Evolutionary conservation across 2,113 vertebrate genomes (phyloP), one percentile per base, ranked within the genome.

Genomic region (Circaetus cinerascens): DNA sequence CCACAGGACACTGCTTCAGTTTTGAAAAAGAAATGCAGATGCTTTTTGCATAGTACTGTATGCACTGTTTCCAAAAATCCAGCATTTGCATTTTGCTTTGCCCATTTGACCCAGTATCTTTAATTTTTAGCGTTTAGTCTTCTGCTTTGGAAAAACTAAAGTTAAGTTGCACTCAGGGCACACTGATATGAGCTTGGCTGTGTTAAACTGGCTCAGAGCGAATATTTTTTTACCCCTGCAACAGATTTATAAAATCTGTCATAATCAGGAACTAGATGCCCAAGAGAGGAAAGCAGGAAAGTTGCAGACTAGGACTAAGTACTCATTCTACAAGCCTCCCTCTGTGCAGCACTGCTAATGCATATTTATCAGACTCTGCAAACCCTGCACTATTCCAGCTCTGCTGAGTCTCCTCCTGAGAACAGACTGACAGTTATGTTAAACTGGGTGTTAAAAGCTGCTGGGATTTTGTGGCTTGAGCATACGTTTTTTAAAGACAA

Each of bases 341-440:
- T 53, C 85, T 66, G 74, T 71, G 87, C 82, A 87, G 85, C 2
- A 3, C 55, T 93, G 87, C 73, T 86, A 95, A 91, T 85, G 86
- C 71, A 88, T 96, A 96, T 95, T 97, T 86, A 95, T 94, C 81
- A 93, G 60, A 45, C 79, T 51, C 75, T 93, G 88, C 91, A 95
- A 96, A 55, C 48, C 25, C 45, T 67, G 36, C 76, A 83, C 82
- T 89, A 88, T 14, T 71, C 57, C 92, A 92, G 82, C 63, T 95
- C 93, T 94, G 90, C 76, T 79, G 93, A 95, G 71, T 50, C 73
- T 68, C 86, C 94, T 92, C 73, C 56, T 78, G 91, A 94, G 92
- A 97, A 93, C 60, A 95, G 86, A 78, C 94, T 91, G 91, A 76
- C 94, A 94, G 75, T 77, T 92, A 69, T 81, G 69, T 82, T 93